Evolutionary conservation across 2,797 vertebrate genomes (phyloP), one percentile per base, ranked within the genome.

Genomic region (Uromys caudimaculatus): DNA sequence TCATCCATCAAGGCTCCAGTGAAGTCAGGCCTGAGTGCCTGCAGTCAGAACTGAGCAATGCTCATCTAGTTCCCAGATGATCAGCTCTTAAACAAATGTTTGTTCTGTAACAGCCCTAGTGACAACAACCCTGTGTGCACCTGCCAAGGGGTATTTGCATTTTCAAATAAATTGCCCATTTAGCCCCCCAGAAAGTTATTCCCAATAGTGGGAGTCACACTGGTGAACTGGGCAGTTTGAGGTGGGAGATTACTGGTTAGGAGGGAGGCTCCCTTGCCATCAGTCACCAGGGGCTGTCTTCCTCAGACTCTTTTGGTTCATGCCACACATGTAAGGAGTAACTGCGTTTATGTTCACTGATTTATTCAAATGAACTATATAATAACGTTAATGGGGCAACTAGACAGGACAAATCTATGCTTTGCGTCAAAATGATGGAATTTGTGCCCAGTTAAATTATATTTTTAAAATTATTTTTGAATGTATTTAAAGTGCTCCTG

Each of bases 151-250:
- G 0, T 47, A 62, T 89, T 56, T 77, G 41, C 64, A 5, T 92
- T 92, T 92, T 90, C 58, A 92, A 92, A 86, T 41, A 81, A 87
- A 12, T 35, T 73, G 3, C 54, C 38, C 81, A 13, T 62, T 92
- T 77, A 86, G 32, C 44, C 52, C 54, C 52, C 64, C 58, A 95
- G 64, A 38, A 93, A 85, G 56, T 83, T 85, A 56, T 71, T 85
- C 82, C 32, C 84, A 62, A 85, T 21, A 78, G 9, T 84, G 24
- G 14, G 86, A 71, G 79, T 95, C 76, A 69, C 14, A 35, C 4
- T 29, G 82, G 19, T 54, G 41, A 54, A 52, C 47, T 32, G 21
- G 54, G 62, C 6, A 54, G 27, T 27, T 29, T 32, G 29, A 7
- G 4, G 19, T 29, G 23, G 3, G 2, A 29, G 47, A 29, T 64